A percentile compares a stretch with the other conserved stretches of the same genome.
Evolutionary conservation across 2,113 vertebrate genomes (phyloP).

Genomic region (Nymphicus hollandicus): DNA sequence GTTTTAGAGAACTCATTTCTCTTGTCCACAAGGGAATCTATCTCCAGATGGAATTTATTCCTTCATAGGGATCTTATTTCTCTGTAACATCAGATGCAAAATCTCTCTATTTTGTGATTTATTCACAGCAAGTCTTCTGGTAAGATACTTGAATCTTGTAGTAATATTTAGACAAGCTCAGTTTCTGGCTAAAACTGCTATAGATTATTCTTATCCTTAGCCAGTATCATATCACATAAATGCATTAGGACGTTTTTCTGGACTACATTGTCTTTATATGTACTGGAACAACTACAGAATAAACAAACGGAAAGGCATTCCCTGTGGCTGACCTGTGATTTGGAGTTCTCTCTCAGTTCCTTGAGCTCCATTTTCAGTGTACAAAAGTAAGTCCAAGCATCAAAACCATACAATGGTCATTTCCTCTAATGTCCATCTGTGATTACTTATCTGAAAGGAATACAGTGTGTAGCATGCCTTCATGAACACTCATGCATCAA

Average conservation of each 20-base stretch:
- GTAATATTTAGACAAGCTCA: background rate
- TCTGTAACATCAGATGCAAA: background rate
- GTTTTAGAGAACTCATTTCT: background rate
- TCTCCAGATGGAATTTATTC: background rate
- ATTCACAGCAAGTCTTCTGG: background rate
- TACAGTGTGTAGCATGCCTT: fast-evolving
- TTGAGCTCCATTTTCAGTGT: background rate
- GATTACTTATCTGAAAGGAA: background rate
- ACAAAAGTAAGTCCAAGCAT: background rate
- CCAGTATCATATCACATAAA: conserved; percentile 18
- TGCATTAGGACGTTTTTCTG: conserved; percentile 47
- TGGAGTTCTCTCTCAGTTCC: background rate
- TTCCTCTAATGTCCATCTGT: background rate
- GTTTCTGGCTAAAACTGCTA: background rate
- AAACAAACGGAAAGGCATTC: conserved; percentile 45
- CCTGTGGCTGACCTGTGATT: conserved; percentile 1
- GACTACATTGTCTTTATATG: background rate
- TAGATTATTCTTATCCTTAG: conserved; percentile 1
- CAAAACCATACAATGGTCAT: background rate
- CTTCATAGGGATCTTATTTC: background rate
- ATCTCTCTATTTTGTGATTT: background rate
- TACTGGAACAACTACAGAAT: conserved; percentile 33
- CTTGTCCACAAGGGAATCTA: background rate
- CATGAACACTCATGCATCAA: background rate
- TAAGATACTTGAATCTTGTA: background rate